These are phyloP conservation scores for Aplysina aerophoba DNA, from an alignment of 37 sponge, comb jelly and placozoan species.

Conservation along the genomic window DNA sequence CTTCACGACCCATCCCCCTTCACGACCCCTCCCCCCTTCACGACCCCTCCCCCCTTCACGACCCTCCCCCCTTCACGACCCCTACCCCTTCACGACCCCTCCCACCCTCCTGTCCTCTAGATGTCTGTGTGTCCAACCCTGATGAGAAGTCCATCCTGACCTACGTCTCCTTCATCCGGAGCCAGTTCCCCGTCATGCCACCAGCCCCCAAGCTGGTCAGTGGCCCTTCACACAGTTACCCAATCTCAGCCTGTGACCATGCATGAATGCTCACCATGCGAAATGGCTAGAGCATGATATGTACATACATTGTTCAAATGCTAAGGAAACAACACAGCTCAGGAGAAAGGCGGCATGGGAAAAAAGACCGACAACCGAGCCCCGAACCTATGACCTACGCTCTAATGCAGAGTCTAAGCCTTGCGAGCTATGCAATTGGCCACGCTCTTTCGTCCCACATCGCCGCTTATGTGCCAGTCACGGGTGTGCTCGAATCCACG, in stretches of 20 bases:
- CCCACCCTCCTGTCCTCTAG: constrained; percentile 10
- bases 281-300: too few species aligned
- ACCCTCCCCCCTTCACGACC: not conserved
- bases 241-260: constrained; percentile 11
- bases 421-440: too few species aligned
- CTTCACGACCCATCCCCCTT: not conserved
- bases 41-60: not conserved
- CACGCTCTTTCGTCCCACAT: too few species aligned
- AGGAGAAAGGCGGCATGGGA: too few species aligned
- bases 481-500: too few species aligned
- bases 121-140: constrained; percentile 77
- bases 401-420: too few species aligned
- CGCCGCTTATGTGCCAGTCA: too few species aligned
- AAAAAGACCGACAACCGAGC: too few species aligned
- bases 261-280: constrained; percentile 37
- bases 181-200: constrained; percentile 77
- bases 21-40: not conserved
- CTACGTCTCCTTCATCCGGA: constrained; percentile 79
- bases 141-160: constrained; percentile 91
- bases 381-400: too few species aligned
- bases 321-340: too few species aligned
- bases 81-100: not conserved
- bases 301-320: too few species aligned
- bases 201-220: constrained; percentile 63
- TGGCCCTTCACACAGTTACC: not conserved